phyloP scores from a whole-genome alignment of 2,888 invertebrate species.

The Nomada fucata region DNA sequence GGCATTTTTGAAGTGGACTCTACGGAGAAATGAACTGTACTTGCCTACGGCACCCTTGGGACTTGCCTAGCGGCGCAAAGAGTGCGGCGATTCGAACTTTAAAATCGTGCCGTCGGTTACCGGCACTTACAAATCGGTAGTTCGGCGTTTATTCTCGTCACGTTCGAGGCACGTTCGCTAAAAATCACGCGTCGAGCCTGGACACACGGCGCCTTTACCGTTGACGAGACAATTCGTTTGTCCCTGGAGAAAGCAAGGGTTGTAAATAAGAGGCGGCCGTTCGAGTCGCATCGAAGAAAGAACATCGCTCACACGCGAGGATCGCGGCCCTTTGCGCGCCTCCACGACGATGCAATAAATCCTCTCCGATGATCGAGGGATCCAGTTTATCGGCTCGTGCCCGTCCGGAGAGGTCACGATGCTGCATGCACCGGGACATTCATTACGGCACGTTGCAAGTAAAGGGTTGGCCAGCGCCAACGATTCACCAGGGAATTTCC shows the following conservation, averaged over 20 bases:
- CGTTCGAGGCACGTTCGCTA: not conserved
- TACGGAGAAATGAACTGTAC: not conserved
- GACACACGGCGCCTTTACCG: not conserved
- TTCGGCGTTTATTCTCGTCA: constrained; percentile 1
- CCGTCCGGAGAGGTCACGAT: constrained; percentile 61
- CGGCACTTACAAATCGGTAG: not conserved
- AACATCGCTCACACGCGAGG: constrained; percentile 52
- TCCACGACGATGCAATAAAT: constrained; percentile 66
- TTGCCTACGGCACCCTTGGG: not conserved
- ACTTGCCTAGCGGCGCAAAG: not conserved
- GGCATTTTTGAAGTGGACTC: too few species aligned
- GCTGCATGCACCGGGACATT: constrained; percentile 63
- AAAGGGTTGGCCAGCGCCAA: constrained; percentile 44
- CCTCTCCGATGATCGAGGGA: constrained; percentile 69
- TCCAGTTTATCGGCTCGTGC: constrained; percentile 66
- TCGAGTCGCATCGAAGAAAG: constrained; percentile 37
- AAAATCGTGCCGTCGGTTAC: not conserved
- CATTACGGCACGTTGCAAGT: constrained; percentile 56
- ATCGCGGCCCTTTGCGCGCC: constrained; percentile 55
- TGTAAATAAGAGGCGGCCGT: constrained; percentile 38
- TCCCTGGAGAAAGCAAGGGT: constrained; percentile 26
- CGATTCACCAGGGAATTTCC: constrained; percentile 55
- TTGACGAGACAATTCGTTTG: constrained; percentile 32
- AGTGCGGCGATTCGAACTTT: not conserved
- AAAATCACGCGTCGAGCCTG: not conserved